Conservation (phyloP, 2,113 vertebrate species). For the Coptodon rendalli region DNA sequence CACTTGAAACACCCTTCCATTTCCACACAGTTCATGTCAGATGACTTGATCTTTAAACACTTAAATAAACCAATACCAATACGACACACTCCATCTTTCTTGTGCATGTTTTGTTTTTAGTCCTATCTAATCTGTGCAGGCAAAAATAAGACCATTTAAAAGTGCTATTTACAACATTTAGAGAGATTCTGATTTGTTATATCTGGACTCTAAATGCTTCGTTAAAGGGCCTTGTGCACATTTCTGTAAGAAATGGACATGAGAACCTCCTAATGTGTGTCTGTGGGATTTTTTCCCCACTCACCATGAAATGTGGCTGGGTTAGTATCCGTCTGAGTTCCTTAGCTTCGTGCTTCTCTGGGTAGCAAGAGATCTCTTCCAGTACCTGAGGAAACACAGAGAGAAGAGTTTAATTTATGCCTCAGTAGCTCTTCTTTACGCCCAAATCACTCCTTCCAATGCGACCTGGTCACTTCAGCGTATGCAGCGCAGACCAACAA, state of each 20-base stretch:
- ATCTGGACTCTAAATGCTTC: background rate
- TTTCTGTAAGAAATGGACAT: background rate
- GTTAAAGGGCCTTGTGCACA: background rate
- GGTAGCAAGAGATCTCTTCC: conserved; percentile 98
- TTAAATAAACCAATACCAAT: background rate
- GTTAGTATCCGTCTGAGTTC: conserved; percentile 95
- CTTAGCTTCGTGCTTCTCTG: conserved; percentile 94
- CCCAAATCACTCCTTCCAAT: background rate
- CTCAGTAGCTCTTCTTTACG: background rate
- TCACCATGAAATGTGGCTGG: conserved; percentile 99
- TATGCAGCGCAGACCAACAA: background rate
- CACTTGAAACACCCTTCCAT: background rate
- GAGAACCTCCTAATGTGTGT: background rate
- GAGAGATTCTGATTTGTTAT: background rate
- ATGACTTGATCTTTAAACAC: background rate
- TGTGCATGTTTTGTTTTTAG: background rate
- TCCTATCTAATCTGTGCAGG: background rate
- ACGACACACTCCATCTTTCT: background rate
- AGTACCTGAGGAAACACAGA: conserved; percentile 79
- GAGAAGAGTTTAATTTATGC: background rate
- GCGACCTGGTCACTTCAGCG: background rate
- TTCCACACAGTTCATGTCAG: background rate
- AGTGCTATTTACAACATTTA: background rate
- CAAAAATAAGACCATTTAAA: background rate
- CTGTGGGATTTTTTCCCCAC: conserved; percentile 13